Conservation (phyloP, 1,140 invertebrate species). For the Chrysopa pallens region DNA sequence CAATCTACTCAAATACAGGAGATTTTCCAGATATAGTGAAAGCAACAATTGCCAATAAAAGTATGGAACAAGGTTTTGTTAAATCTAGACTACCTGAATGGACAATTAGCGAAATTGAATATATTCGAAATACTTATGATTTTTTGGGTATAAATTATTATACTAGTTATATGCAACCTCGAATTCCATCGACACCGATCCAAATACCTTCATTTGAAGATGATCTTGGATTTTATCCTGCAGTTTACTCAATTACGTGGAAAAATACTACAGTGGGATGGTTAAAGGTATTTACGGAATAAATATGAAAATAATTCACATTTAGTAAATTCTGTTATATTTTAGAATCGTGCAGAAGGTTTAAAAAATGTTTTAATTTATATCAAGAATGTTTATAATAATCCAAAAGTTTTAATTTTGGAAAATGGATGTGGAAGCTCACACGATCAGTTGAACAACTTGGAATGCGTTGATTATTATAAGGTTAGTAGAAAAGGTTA, state of each 20-base stretch:
- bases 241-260: slow-evolving; percentile 5
- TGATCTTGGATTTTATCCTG: slow-evolving; percentile 22
- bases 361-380: slow-evolving; percentile 30
- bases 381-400: slow-evolving; percentile 32
- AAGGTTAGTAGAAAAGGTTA: slow-evolving; percentile 21
- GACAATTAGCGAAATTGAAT: slow-evolving; percentile 12
- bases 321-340: no score
- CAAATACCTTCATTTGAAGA: slow-evolving; percentile 27
- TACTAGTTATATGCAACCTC: slow-evolving; percentile 26
- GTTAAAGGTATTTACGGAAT: slow-evolving; percentile 15
- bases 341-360: slow-evolving; percentile 25
- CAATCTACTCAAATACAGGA: slow-evolving; percentile 34
- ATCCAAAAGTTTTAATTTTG: slow-evolving; percentile 32
- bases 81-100: slow-evolving; percentile 26
- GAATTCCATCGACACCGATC: slow-evolving; percentile 21
- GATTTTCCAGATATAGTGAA: slow-evolving; percentile 43
- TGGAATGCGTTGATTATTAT: slow-evolving; percentile 26
- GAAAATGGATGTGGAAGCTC: slow-evolving; percentile 37
- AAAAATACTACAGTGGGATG: neutral
- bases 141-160: slow-evolving; percentile 22
- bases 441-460: slow-evolving; percentile 25
- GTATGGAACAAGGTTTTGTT: slow-evolving; percentile 26
- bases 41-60: slow-evolving; percentile 28
- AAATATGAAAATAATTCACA: no score
- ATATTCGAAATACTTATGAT: slow-evolving; percentile 14